These are phyloP conservation scores for Globodera ellingtonae DNA, from an alignment of 1,140 invertebrate species.

Conservation along the genomic window DNA sequence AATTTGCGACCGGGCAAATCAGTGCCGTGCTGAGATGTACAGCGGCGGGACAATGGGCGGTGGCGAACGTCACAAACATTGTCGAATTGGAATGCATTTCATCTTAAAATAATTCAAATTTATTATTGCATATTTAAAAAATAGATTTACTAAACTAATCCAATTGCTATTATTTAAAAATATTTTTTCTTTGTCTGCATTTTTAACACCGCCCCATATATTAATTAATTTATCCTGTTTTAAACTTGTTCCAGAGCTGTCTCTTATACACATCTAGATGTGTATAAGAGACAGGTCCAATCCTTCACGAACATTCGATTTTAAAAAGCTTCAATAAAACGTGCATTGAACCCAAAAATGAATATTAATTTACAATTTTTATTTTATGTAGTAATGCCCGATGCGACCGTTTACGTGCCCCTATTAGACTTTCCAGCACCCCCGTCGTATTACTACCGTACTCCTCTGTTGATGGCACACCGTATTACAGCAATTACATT, in stretches of 20 bases:
- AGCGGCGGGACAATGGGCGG: not conserved
- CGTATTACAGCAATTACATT: not conserved
- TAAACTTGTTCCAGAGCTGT: not conserved
- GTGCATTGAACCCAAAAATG: not conserved
- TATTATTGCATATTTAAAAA: too few relatives aligned
- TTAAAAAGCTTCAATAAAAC: not conserved
- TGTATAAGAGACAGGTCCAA: too few relatives aligned
- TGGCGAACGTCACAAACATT: not conserved
- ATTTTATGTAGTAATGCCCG: too few relatives aligned
- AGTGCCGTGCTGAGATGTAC: not conserved
- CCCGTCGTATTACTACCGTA: not conserved
- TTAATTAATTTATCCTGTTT: not conserved
- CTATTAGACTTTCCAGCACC: not conserved
- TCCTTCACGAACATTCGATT: not conserved
- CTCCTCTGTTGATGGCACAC: not conserved
- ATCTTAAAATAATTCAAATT: not conserved
- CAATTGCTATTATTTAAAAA: too few relatives aligned
- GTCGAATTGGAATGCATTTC: slow-evolving; percentile 1
- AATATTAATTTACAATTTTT: too few relatives aligned
- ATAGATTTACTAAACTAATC: too few relatives aligned
- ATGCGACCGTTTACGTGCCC: not conserved
- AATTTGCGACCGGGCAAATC: not conserved
- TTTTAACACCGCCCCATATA: not conserved
- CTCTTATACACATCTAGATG: too few relatives aligned
- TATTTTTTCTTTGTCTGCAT: not conserved